A percentile compares a stretch with the other conserved stretches of the same genome.
Conservation (phyloP, 92 coral and sea anemone species). For the Siderastrea siderea region DNA sequence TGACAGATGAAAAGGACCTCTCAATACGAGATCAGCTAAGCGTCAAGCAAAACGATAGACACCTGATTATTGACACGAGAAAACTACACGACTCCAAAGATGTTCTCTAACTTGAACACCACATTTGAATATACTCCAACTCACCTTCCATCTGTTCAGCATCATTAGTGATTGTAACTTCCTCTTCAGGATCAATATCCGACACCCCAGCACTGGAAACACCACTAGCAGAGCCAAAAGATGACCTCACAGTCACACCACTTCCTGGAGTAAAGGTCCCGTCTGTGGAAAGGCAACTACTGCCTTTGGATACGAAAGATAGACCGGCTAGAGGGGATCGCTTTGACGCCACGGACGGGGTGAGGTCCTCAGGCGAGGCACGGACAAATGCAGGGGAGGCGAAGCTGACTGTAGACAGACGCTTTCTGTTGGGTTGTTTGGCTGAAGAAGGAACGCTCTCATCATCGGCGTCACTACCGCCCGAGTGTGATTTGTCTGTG, state of each 20-base stretch:
- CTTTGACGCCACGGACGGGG: constrained; percentile 20
- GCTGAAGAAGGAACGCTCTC: constrained; percentile 31
- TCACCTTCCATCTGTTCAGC: constrained; percentile 34
- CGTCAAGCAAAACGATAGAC: too few relatives aligned
- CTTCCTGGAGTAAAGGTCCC: constrained; percentile 70
- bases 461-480: constrained; percentile 67
- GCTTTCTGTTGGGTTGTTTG: constrained; percentile 52
- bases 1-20: too few relatives aligned
- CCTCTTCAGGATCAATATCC: constrained; percentile 58
- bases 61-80: too few relatives aligned
- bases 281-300: constrained; percentile 44
- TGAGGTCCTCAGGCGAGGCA: constrained; percentile 49
- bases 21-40: too few relatives aligned
- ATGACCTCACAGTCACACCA: constrained; percentile 32
- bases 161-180: constrained; percentile 64
- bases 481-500: constrained; percentile 31
- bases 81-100: not conserved
- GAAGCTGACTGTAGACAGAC: constrained; percentile 85
- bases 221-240: constrained; percentile 32
- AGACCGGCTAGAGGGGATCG: not conserved
- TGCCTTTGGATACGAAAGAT: constrained; percentile 58
- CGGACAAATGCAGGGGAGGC: constrained; percentile 74
- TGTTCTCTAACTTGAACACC: not conserved
- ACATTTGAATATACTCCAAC: not conserved
- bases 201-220: constrained; percentile 39